phyloP scores from a whole-genome alignment of 2,113 vertebrate species.

The Solea senegalensis region DNA sequence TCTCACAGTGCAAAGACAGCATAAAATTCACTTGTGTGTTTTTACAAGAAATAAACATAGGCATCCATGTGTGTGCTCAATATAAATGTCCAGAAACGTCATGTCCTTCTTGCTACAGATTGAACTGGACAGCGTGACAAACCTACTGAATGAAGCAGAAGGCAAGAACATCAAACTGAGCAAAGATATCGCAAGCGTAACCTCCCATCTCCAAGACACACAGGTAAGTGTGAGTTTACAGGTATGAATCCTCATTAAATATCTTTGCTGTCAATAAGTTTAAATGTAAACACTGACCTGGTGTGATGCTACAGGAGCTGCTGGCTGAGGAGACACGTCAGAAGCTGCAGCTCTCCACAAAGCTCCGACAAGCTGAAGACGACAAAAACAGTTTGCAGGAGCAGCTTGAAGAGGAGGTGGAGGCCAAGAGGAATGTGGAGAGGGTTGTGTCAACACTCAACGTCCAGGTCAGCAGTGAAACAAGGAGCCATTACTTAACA shows the following conservation, averaged over 20 bases:
- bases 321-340: slow-evolving; percentile 94
- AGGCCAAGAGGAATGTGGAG: slow-evolving; percentile 92
- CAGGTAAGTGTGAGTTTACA: slow-evolving; percentile 80
- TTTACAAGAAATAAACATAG: not conserved
- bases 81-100: rapidly evolving
- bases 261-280: not conserved
- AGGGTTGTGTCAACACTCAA: slow-evolving; percentile 91
- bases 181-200: slow-evolving; percentile 89
- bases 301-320: slow-evolving; percentile 82
- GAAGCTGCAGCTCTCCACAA: slow-evolving; percentile 92
- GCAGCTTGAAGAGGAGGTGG: slow-evolving; percentile 93
- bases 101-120: slow-evolving; percentile 69
- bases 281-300: slow-evolving; percentile 4
- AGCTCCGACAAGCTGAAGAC: slow-evolving; percentile 91
- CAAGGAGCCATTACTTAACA: not conserved
- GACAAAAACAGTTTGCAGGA: slow-evolving; percentile 91
- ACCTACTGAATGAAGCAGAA: slow-evolving; percentile 90
- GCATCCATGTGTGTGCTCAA: not conserved
- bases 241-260: not conserved
- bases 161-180: slow-evolving; percentile 93
- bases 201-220: slow-evolving; percentile 91
- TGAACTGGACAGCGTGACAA: slow-evolving; percentile 90
- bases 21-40: rapidly evolving
- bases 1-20: not conserved
- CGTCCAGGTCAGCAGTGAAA: slow-evolving; percentile 84